Conservation (phyloP, 1,140 invertebrate genomes). For the Eriosoma lanigerum region DNA sequence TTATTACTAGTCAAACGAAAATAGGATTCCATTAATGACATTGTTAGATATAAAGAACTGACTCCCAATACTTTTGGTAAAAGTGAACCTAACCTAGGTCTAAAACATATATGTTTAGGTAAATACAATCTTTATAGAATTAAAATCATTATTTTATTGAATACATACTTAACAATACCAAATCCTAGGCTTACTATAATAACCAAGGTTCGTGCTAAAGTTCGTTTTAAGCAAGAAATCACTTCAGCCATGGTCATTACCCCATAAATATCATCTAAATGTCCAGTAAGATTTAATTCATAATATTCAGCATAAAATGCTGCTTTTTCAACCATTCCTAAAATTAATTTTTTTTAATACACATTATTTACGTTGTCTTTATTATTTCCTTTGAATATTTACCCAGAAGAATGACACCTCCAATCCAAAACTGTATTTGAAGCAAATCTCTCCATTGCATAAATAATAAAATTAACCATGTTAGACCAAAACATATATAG, state of each 20-base stretch:
- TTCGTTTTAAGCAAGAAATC: slow-evolving; percentile 84
- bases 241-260: slow-evolving; percentile 81
- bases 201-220: slow-evolving; percentile 87
- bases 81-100: slow-evolving; percentile 81
- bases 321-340: slow-evolving; percentile 77
- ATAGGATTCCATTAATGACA: slow-evolving; percentile 81
- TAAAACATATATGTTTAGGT: slow-evolving; percentile 58
- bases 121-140: neutral
- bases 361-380: neutral
- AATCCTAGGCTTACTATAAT: slow-evolving; percentile 92
- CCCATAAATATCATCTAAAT: slow-evolving; percentile 63
- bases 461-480: slow-evolving; percentile 82
- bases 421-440: slow-evolving; percentile 95
- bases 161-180: slow-evolving; percentile 87
- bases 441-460: slow-evolving; percentile 87
- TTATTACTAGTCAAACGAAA: slow-evolving; percentile 72
- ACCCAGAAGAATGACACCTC: slow-evolving; percentile 79
- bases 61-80: slow-evolving; percentile 82
- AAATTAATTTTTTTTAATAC: neutral
- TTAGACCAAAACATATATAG: slow-evolving; percentile 79
- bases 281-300: slow-evolving; percentile 74
- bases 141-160: neutral
- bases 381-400: too few relatives aligned
- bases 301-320: slow-evolving; percentile 89
- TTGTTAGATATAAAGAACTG: slow-evolving; percentile 77